Percentiles rank a stretch among this genome's conserved stretches.
Conservation (phyloP, 1,140 invertebrate species). For the Teleopsis dalmanni region DNA sequence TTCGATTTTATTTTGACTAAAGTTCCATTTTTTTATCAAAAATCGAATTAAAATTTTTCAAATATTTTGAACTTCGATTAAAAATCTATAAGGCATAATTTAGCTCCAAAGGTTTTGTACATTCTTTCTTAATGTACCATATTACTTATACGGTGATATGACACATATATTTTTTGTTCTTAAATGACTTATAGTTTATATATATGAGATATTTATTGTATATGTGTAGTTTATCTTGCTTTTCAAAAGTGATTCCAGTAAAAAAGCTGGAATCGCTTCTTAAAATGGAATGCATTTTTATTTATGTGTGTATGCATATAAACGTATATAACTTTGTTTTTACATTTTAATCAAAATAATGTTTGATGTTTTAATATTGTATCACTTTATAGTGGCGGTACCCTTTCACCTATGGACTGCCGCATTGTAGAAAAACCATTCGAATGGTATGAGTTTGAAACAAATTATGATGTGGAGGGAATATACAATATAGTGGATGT, state of each 20-base stretch:
- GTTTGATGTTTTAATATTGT: neutral
- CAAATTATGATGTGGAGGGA: constrained; percentile 36
- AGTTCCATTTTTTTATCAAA: no score
- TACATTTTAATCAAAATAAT: neutral
- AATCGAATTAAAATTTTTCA: no score
- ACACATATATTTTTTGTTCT: no score
- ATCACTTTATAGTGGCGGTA: constrained; percentile 23
- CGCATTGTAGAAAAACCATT: constrained; percentile 37
- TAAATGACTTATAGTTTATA: no score
- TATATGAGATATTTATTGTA: neutral
- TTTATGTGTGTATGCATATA: neutral
- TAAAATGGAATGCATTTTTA: no score
- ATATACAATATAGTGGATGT: constrained; percentile 30
- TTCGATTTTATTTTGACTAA: no score
- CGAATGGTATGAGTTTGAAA: constrained; percentile 37
- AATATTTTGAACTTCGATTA: no score
- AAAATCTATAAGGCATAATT: no score
- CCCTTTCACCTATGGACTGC: constrained; percentile 29
- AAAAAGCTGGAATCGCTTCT: no score
- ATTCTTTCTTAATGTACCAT: no score
- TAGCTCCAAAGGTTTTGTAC: no score
- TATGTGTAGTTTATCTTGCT: neutral
- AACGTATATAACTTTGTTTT: neutral
- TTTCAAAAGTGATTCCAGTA: neutral
- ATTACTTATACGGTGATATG: no score